Conservation (phyloP, 1,140 invertebrate genomes). For the Eupristina koningsbergeri region DNA sequence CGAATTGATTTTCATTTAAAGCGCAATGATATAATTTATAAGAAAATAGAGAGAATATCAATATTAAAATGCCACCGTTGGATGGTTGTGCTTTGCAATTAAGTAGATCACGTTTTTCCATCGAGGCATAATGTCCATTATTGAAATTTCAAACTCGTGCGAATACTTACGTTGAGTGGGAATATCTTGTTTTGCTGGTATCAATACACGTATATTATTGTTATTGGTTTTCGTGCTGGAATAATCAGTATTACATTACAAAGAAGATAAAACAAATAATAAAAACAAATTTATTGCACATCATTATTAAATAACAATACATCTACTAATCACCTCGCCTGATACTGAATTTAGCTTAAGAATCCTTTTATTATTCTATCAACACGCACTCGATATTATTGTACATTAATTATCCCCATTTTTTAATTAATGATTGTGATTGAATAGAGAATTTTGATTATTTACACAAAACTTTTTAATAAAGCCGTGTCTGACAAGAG, state of each 20-base stretch:
- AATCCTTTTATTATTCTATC: too few species aligned
- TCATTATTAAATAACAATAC: too few species aligned
- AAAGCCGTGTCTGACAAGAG: neutral
- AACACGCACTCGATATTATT: too few species aligned
- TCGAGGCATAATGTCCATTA: neutral
- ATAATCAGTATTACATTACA: neutral
- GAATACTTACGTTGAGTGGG: neutral
- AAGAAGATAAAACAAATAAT: neutral
- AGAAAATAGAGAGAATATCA: neutral
- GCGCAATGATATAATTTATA: neutral
- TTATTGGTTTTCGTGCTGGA: neutral
- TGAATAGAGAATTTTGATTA: too few species aligned
- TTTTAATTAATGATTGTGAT: too few species aligned
- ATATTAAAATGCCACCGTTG: constrained; percentile 8
- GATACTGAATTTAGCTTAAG: too few species aligned
- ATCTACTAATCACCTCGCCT: too few species aligned
- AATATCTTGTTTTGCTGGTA: neutral
- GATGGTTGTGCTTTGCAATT: neutral
- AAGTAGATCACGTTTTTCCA: constrained; percentile 12
- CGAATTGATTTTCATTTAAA: neutral
- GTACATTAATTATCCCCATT: too few species aligned
- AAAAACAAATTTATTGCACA: too few species aligned
- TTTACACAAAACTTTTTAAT: neutral
- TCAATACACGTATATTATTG: neutral
- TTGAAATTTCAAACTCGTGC: neutral